phyloP scores from a whole-genome alignment of 2,888 invertebrate genomes.

The Zygothrica quintamaculata region DNA sequence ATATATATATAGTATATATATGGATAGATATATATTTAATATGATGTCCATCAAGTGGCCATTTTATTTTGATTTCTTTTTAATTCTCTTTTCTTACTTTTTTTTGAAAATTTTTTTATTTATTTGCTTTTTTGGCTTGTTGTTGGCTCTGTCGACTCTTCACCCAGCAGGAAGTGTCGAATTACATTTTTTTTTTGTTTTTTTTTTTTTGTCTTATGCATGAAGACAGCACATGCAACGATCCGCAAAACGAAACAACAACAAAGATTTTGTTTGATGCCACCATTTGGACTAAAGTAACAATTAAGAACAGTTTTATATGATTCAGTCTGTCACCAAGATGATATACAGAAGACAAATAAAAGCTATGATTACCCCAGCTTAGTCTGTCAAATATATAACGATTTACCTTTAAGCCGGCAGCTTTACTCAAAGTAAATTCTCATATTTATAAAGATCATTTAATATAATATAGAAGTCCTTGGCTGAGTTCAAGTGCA shows the following conservation, averaged over 20 bases:
- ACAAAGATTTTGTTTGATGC: constrained; percentile 37
- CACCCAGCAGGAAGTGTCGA: constrained; percentile 69
- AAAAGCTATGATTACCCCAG: too few relatives aligned
- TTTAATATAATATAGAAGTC: not conserved
- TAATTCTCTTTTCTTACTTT: constrained; percentile 37
- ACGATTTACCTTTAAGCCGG: too few relatives aligned
- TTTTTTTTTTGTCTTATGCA: too few relatives aligned
- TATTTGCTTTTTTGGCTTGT: constrained; percentile 25
- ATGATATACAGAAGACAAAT: not conserved
- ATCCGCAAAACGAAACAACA: constrained; percentile 26
- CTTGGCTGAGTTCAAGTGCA: constrained; percentile 52
- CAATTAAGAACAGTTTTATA: not conserved
- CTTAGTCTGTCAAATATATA: constrained; percentile 3
- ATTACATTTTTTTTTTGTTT: constrained; percentile 52
- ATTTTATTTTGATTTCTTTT: constrained; percentile 61
- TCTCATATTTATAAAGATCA: not conserved
- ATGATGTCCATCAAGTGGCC: constrained; percentile 59
- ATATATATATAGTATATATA: constrained; percentile 19
- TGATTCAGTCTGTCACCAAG: not conserved
- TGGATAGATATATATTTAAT: constrained; percentile 8
- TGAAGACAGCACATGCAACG: constrained; percentile 56
- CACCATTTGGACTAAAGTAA: constrained; percentile 14
- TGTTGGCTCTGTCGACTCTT: constrained; percentile 15
- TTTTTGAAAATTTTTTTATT: constrained; percentile 38
- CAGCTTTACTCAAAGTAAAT: too few relatives aligned